Conservation (phyloP, 1,140 invertebrate species). For the Drosophila lini region DNA sequence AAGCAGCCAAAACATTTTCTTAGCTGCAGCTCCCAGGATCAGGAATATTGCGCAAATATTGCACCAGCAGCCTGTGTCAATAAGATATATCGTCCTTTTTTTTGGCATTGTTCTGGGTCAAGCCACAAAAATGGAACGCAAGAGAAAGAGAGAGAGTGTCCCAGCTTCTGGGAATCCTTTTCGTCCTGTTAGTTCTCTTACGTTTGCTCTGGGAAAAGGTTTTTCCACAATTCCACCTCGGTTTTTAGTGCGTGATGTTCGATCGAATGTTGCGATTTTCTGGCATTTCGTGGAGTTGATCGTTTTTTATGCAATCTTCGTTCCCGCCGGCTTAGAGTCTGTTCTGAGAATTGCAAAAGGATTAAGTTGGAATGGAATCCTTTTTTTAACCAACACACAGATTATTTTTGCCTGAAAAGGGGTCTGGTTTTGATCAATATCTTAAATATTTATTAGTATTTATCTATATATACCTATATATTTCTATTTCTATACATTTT, state of each 20-base stretch:
- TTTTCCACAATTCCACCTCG: neutral
- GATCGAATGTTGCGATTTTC: constrained; percentile 73
- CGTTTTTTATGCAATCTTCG: constrained; percentile 65
- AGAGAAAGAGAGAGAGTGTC: constrained; percentile 10
- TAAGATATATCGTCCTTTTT: constrained; percentile 46
- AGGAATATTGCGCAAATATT: constrained; percentile 76
- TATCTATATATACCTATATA: neutral
- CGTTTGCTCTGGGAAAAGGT: constrained; percentile 62
- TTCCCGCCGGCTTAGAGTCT: constrained; percentile 9
- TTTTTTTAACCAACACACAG: constrained; percentile 3
- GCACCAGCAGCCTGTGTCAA: constrained; percentile 52
- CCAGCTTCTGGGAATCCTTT: constrained; percentile 65
- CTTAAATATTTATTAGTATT: neutral
- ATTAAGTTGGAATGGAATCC: constrained; percentile 36
- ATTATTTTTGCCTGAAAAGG: neutral
- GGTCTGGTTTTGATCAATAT: neutral
- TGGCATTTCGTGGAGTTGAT: neutral
- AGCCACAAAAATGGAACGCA: constrained; percentile 75
- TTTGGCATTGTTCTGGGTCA: constrained; percentile 39
- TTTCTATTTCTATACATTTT: neutral
- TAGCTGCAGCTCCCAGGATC: constrained; percentile 63
- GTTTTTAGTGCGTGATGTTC: constrained; percentile 62
- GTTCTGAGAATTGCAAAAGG: constrained; percentile 59
- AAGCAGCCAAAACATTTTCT: constrained; percentile 73
- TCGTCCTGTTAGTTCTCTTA: constrained; percentile 50